These are phyloP conservation scores for Dryomyza anilis DNA, from an alignment of 2,888 invertebrate species.

Conservation along the genomic window DNA sequence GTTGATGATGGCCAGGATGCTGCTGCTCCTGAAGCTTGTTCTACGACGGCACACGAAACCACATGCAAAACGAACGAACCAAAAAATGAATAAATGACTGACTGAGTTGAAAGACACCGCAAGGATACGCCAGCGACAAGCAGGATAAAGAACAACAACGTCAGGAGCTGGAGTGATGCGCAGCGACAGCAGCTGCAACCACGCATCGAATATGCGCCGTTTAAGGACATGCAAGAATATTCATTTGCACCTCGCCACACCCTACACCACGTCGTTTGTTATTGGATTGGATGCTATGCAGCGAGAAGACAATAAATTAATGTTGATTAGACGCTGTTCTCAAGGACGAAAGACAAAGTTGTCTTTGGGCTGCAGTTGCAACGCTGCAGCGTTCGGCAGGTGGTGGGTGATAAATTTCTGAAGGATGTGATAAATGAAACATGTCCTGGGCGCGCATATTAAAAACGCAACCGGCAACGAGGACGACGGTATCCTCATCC, in stretches of 20 bases:
- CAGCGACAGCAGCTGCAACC: not conserved
- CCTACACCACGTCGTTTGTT: not conserved
- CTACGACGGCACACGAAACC: constrained; percentile 12
- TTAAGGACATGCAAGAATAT: not conserved
- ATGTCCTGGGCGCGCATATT: not conserved
- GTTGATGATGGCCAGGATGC: not conserved
- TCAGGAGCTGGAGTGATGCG: not conserved
- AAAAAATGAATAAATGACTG: no score
- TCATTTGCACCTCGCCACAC: not conserved
- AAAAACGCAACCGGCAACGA: constrained; percentile 20
- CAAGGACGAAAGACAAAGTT: not conserved
- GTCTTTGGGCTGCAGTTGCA: not conserved
- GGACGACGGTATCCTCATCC: no score
- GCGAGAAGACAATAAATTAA: constrained; percentile 30
- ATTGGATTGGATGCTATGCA: constrained; percentile 30
- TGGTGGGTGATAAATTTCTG: not conserved
- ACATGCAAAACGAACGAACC: constrained; percentile 25
- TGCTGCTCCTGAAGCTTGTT: not conserved
- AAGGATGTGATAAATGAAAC: constrained; percentile 7
- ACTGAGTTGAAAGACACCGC: constrained; percentile 18
- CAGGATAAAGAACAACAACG: not conserved
- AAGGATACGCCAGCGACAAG: not conserved
- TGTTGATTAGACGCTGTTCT: constrained; percentile 21
- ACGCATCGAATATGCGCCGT: constrained; percentile 8
- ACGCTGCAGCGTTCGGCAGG: not conserved